Base-by-base conservation (phyloP, 2,113 vertebrate species). In the Gambusia affinis region DNA sequence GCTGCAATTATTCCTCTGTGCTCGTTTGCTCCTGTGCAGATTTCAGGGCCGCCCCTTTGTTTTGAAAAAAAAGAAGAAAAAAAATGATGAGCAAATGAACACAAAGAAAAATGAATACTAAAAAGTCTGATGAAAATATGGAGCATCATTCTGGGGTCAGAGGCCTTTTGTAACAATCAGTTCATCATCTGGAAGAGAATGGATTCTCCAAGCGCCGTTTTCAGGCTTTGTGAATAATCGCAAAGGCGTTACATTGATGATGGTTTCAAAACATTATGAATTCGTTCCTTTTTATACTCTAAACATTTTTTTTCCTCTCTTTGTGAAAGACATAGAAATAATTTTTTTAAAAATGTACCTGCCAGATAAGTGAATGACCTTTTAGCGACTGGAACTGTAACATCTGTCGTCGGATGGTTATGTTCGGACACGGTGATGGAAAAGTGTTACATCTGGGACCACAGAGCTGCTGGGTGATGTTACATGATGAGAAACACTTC, bases 381-480 rank as follows among this genome's bases (percentile, higher is more conserved):
- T 27, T 62, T 12, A 12, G 14, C 30, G 51, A 47, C 17, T 37
- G n/a, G 31, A 0, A 63, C 31, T 39, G 27, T 31, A 19, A 42
- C 29, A 37, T 47, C 24, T 0, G 14, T 29, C 29, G 31, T 61
- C 62, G 8, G 51, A 17, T 57, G 51, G 22, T 57, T 57, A 35
- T 60, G 62, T 75, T 76, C 51, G 33, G 33, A 69, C 65, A 64
- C 31, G 27, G 33, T 73, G 60, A 42, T 64, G 64, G 60, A 60
- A 63, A 68, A 61, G 44, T 35, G 70, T 35, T 33, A 64, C 35
- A 60, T 37, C 54, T 67, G 35, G 0, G 76, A 11, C 30, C 28
- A 51, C 42, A 30, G 19, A 54, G 31, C 33, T 60, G 27, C 42
- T 37, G 5, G 28, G 57, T 73, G 22, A 67, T 73, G 11, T 31